A percentile compares a stretch with the other conserved stretches of the same genome.
phyloP scores from a whole-genome alignment of 2,888 invertebrate species.

The Andrena bucephala region DNA sequence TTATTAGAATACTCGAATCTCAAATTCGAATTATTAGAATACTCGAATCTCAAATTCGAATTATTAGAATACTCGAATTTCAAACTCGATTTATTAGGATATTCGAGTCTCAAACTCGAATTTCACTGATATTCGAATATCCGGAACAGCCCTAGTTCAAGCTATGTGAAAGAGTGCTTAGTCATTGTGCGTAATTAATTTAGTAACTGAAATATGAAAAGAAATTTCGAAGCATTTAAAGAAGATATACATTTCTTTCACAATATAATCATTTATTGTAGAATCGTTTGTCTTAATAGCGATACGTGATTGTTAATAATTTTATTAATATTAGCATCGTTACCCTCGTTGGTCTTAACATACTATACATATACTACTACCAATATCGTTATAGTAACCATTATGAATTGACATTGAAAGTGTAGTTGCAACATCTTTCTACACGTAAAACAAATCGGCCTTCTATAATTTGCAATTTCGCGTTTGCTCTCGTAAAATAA shows the following conservation, averaged over 20 bases:
- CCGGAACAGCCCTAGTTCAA: too few relatives aligned
- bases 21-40: too few relatives aligned
- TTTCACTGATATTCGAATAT: too few relatives aligned
- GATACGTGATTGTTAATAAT: not conserved
- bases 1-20: too few relatives aligned
- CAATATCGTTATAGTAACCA: slow-evolving; percentile 27
- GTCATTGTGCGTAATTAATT: not conserved
- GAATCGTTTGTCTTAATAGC: slow-evolving; percentile 1
- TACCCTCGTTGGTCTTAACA: slow-evolving; percentile 3
- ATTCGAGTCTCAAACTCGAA: too few relatives aligned
- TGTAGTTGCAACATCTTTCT: not conserved
- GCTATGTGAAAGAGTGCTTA: not conserved
- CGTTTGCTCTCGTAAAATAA: not conserved
- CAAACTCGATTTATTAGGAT: too few relatives aligned
- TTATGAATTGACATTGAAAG: slow-evolving; percentile 40
- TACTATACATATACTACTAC: not conserved
- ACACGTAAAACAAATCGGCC: not conserved
- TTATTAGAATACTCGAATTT: too few relatives aligned
- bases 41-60: too few relatives aligned
- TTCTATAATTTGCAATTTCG: not conserved
- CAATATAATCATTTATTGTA: slow-evolving; percentile 18
- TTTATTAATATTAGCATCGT: slow-evolving; percentile 5
- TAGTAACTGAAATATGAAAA: not conserved
- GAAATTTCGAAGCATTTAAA: slow-evolving; percentile 7
- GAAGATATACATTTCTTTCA: slow-evolving; percentile 10